Conservation (phyloP, 2,888 invertebrate species). For the Drosophila acutilabella region DNA sequence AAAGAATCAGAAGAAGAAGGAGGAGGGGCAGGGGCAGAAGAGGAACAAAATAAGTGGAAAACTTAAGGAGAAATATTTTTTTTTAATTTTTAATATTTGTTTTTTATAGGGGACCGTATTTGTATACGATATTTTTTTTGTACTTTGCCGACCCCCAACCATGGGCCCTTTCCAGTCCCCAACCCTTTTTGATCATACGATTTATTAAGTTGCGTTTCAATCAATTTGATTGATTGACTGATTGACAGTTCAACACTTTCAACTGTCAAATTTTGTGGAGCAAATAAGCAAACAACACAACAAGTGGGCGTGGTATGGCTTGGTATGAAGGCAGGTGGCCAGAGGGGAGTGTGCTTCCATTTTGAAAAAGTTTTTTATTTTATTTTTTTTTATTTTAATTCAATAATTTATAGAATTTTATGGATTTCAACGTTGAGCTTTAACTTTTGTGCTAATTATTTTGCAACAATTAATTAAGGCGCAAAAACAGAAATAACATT, state of each 20-base stretch:
- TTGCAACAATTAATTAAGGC: slow-evolving; percentile 81
- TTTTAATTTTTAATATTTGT: background rate
- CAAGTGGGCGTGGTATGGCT: slow-evolving; percentile 1
- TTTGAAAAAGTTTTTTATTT: slow-evolving; percentile 4
- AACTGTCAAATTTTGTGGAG: slow-evolving; percentile 74
- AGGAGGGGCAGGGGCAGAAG: background rate
- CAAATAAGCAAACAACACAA: slow-evolving; percentile 2
- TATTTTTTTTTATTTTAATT: slow-evolving; percentile 3
- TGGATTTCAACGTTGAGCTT: slow-evolving; percentile 64
- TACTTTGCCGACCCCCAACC: slow-evolving; percentile 37
- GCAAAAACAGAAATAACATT: slow-evolving; percentile 67
- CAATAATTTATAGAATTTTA: slow-evolving; percentile 58
- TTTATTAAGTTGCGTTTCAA: slow-evolving; percentile 28
- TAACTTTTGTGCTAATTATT: slow-evolving; percentile 81
- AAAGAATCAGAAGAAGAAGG: background rate
- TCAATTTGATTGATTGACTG: slow-evolving; percentile 61
- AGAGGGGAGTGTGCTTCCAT: background rate
- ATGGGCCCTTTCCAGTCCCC: background rate
- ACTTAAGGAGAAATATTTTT: slow-evolving; percentile 13
- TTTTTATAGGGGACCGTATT: background rate
- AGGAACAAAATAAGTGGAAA: background rate
- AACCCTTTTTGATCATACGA: slow-evolving; percentile 32
- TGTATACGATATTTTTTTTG: slow-evolving; percentile 28
- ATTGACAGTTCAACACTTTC: slow-evolving; percentile 84
- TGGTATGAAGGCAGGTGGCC: background rate